Conservation (phyloP, 1,140 invertebrate species). For the Mycetomoellerius zeteki region DNA sequence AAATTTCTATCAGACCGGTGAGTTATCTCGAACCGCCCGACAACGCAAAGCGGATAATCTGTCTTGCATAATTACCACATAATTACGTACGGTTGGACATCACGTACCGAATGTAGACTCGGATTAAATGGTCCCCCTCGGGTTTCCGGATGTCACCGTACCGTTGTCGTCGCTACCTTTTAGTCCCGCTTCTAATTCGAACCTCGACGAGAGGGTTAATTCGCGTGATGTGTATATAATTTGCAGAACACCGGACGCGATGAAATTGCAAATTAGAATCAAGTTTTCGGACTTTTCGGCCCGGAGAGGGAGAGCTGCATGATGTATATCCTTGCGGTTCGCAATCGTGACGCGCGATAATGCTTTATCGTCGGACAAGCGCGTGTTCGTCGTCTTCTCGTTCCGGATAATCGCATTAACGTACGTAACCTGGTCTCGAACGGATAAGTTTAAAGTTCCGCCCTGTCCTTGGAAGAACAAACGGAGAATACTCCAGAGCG, state of each 20-base stretch:
- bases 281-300: slow-evolving; percentile 21
- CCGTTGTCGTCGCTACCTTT: slow-evolving; percentile 10
- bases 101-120: slow-evolving; percentile 50
- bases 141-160: background rate
- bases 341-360: slow-evolving; percentile 51
- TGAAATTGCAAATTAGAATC: slow-evolving; percentile 57
- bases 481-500: slow-evolving; percentile 24
- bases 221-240: slow-evolving; percentile 45
- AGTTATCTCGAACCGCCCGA: background rate
- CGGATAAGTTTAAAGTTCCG: slow-evolving; percentile 45
- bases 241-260: slow-evolving; percentile 35
- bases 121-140: slow-evolving; percentile 36
- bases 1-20: slow-evolving; percentile 4
- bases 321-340: background rate
- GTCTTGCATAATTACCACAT: slow-evolving; percentile 51
- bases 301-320: background rate
- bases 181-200: slow-evolving; percentile 48
- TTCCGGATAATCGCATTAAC: slow-evolving; percentile 52
- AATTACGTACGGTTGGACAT: slow-evolving; percentile 57
- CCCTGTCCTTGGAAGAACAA: slow-evolving; percentile 47
- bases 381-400: slow-evolving; percentile 21
- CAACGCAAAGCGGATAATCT: slow-evolving; percentile 52
- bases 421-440: slow-evolving; percentile 24
- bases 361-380: slow-evolving; percentile 15
- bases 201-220: slow-evolving; percentile 51